phyloP scores from a whole-genome alignment of 2,888 invertebrate genomes.

The Papilio protenor region DNA sequence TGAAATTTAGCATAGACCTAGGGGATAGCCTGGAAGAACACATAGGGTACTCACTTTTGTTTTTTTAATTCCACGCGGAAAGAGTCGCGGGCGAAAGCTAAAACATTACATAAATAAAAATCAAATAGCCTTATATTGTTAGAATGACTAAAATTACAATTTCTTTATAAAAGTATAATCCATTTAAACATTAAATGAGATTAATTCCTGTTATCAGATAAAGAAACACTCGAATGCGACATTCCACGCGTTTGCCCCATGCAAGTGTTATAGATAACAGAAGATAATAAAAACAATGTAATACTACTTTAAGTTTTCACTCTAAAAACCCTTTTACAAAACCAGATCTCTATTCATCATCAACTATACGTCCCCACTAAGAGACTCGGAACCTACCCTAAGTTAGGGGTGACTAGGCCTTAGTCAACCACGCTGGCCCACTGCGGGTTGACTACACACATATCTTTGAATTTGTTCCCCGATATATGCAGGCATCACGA shows the following conservation, averaged over 20 bases:
- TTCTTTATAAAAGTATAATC: background rate
- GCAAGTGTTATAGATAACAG: slow-evolving; percentile 21
- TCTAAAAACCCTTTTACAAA: background rate
- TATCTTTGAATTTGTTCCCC: no score
- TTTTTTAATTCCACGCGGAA: no score
- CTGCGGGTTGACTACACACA: no score
- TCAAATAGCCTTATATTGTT: background rate
- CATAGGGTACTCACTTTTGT: no score
- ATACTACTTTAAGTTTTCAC: background rate
- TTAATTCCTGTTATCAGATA: slow-evolving; percentile 41
- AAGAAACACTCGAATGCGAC: slow-evolving; percentile 25
- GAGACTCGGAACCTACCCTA: no score
- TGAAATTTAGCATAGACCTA: no score
- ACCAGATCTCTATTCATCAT: background rate
- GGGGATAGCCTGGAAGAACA: no score
- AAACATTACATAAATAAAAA: background rate
- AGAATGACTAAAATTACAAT: slow-evolving; percentile 1
- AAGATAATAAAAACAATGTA: slow-evolving; percentile 19
- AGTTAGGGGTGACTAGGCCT: no score
- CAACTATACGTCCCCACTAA: no score
- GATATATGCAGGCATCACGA: no score
- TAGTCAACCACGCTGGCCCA: no score
- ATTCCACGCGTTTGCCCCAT: slow-evolving; percentile 42
- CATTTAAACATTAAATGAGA: slow-evolving; percentile 6
- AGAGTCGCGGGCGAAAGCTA: no score